Base-by-base conservation (phyloP, 92 coral and sea anemone genomes). In the Meandrina meandrites region DNA sequence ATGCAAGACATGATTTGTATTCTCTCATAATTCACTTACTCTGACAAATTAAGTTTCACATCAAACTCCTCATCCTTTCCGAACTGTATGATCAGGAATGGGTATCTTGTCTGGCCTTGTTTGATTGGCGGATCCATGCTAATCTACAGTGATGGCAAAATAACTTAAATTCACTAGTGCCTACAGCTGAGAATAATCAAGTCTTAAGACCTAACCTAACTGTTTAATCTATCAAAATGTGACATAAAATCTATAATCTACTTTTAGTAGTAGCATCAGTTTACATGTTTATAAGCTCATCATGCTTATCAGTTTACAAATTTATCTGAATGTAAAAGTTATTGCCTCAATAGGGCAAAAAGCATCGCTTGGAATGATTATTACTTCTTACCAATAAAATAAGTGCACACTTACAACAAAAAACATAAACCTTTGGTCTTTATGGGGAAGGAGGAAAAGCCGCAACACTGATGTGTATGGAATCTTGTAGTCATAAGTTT, bases 341-440 rank as follows among this genome's bases (percentile, higher is more conserved):
- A n/a, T n/a, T n/a, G n/a, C n/a, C n/a, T n/a, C n/a, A n/a, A n/a
- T n/a, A n/a, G n/a, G n/a, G n/a, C n/a, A n/a, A n/a, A n/a, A n/a
- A n/a, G n/a, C n/a, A n/a, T n/a, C n/a, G n/a, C n/a, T n/a, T n/a
- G n/a, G n/a, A n/a, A n/a, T n/a, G n/a, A n/a, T n/a, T n/a, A n/a
- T n/a, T n/a, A n/a, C n/a, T n/a, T n/a, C n/a, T n/a, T n/a, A n/a
- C n/a, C n/a, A n/a, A n/a, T n/a, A n/a, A n/a, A n/a, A n/a, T n/a
- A n/a, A n/a, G n/a, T n/a, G n/a, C n/a, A n/a, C n/a, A 86, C 98
- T 57, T 91, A 95, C 99, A 97, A 97, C 99, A 86, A 97, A 97
- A 83, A 97, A 97, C 96, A 97, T 95, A 85, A 92, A 96, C 80
- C 98, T 89, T 62, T 97, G 98, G 85, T 97, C 99, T 89, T 96